Base-by-base conservation (phyloP, 2,888 invertebrate genomes). In the Melolontha melolontha region DNA sequence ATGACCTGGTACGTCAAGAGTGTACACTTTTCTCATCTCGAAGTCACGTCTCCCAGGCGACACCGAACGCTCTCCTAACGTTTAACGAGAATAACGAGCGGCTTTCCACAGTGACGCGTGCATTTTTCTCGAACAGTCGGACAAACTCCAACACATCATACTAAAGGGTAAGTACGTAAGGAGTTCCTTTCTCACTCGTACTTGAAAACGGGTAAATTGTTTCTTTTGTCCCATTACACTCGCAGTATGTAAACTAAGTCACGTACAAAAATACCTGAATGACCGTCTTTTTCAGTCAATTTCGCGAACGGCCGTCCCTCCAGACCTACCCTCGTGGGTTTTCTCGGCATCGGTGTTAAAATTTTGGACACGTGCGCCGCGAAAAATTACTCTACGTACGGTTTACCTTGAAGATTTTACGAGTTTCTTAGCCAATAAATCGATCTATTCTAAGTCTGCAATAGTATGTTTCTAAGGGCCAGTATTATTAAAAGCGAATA, bases 241-340 rank as follows among this genome's bases (percentile, higher is more conserved):
- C 41, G 49, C 59, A 42, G 54, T 57, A 69, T 69, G 69, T 62
- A 69, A 66, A 71, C 57, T 64, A 65, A 66, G 67, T 70, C 71
- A 70, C 71, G 71, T 70, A 62, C 67, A 52, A 63, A 68, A 69
- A 72, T 72, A 71, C 73, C 71, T 71, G 71, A 74, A 72, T 72
- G 70, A 74, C 73, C 73, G 70, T 72, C 72, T 74, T 72, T 74
- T 66, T 72, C 72, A 73, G 72, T 71, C 74, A 74, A 74, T 74
- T 74, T 73, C 69, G 70, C 14, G 62, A 34, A 49, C 39, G 55
- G 71, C 70, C 71, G 68, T 70, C 59, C 66, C 70, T 54, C 54
- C 39, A 57, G 66, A 39, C 68, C 39, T 16, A 22, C 10, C 59
- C 66, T 39, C 55, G 50, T 59, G 41, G 62, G 39, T 16, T 59